Conservation (phyloP, 2,113 vertebrate genomes). For the Corvus hawaiiensis region DNA sequence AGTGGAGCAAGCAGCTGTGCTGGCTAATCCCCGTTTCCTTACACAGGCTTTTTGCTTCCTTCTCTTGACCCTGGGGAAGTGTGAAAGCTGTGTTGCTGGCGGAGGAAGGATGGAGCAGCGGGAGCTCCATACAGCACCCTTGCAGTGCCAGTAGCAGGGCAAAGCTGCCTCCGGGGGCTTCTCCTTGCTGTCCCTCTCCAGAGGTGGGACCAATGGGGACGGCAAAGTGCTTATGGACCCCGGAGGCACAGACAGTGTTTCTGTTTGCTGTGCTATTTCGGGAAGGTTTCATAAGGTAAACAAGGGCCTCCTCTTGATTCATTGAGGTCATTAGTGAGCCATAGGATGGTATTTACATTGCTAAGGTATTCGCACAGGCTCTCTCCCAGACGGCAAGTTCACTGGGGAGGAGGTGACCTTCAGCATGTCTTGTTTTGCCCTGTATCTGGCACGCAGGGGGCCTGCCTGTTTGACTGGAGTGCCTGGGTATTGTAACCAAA, state of each 20-base stretch:
- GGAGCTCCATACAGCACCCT: not conserved
- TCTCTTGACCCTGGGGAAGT: not conserved
- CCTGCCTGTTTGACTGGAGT: slow-evolving; percentile 13
- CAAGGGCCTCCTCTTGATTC: slow-evolving; percentile 28
- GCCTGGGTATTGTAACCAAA: slow-evolving; percentile 44
- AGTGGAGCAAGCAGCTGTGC: not conserved
- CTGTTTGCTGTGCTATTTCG: not conserved
- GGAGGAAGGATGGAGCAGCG: not conserved
- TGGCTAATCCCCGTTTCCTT: not conserved
- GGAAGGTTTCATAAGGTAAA: slow-evolving; percentile 24
- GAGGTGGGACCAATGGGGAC: fast-evolving
- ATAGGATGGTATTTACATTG: slow-evolving; percentile 34
- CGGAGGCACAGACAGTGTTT: not conserved
- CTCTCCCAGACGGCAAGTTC: slow-evolving; percentile 14
- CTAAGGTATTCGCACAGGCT: not conserved
- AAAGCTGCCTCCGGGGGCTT: not conserved
- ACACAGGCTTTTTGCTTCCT: not conserved
- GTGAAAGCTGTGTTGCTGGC: not conserved
- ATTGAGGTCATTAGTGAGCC: not conserved
- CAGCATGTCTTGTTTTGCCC: not conserved
- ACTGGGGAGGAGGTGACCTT: slow-evolving; percentile 29
- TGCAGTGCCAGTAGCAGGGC: not conserved
- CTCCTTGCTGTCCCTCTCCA: not conserved
- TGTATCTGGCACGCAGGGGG: not conserved
- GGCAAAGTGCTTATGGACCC: fast-evolving